Percentiles rank a stretch among this genome's conserved stretches.
phyloP scores from a whole-genome alignment of 2,113 vertebrate species.

The Prionailurus viverrinus region DNA sequence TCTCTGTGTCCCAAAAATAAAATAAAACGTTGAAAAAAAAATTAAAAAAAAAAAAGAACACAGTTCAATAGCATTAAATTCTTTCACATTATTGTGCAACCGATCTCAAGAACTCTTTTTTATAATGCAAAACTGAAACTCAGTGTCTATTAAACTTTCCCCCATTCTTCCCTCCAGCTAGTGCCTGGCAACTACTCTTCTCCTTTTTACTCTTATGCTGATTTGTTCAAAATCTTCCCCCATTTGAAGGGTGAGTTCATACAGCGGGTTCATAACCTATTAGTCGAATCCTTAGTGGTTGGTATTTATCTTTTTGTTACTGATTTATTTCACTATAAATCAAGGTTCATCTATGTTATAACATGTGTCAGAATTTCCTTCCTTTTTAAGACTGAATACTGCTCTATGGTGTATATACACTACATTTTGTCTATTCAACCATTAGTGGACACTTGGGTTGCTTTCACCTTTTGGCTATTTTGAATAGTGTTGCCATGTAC shows the following conservation, averaged over 20 bases:
- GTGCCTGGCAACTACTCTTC: background rate
- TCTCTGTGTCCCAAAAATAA: too few species aligned
- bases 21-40: too few species aligned
- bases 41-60: background rate
- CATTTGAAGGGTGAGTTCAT: background rate
- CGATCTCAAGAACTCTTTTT: background rate
- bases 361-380: background rate
- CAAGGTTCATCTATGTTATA: background rate
- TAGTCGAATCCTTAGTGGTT: background rate
- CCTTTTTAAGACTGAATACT: background rate
- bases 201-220: background rate
- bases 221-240: background rate
- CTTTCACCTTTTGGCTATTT: background rate
- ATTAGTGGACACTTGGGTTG: background rate
- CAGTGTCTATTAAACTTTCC: background rate
- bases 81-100: background rate
- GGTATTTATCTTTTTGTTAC: background rate
- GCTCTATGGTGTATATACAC: background rate
- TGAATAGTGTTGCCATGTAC: background rate
- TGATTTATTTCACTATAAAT: background rate
- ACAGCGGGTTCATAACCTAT: background rate
- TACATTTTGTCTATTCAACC: background rate
- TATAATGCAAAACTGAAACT: background rate
- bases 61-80: background rate
- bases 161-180: background rate